Conservation (phyloP, 2,113 vertebrate species). For the Donacobius atricapilla region DNA sequence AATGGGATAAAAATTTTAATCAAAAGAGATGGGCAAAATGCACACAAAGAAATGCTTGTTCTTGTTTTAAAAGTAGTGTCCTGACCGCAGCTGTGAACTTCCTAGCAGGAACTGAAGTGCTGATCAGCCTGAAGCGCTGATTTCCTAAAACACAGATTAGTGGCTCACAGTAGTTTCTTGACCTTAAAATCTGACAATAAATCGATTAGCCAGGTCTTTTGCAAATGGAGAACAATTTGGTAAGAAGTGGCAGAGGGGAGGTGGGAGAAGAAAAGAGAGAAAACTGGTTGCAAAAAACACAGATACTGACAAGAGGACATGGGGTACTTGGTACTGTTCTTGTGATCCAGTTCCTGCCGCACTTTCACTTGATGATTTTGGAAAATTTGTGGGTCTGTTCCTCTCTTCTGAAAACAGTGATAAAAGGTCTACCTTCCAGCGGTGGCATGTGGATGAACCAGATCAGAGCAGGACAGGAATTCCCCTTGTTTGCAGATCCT, state of each 20-base stretch:
- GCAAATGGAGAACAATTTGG: not conserved
- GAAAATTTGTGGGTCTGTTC: not conserved
- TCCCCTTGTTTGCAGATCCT: not conserved
- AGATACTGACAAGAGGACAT: not conserved
- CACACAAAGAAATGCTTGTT: not conserved
- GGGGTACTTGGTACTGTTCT: not conserved
- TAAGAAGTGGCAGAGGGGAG: fast-evolving
- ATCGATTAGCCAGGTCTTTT: not conserved
- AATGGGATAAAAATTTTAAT: not conserved
- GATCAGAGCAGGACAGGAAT: not conserved
- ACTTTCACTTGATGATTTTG: not conserved
- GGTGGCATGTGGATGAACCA: not conserved
- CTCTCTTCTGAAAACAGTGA: not conserved
- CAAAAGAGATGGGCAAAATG: not conserved
- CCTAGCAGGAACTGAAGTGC: not conserved
- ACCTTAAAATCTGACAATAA: not conserved
- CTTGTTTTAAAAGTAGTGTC: not conserved
- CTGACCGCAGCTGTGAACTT: not conserved
- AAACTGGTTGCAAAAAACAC: not conserved
- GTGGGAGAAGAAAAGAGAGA: not conserved
- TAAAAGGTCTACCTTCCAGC: not conserved
- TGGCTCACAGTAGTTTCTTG: not conserved
- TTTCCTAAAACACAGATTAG: not conserved
- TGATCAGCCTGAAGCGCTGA: not conserved
- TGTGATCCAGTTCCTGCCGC: not conserved